These are phyloP conservation scores for Hassar affinis DNA, from an alignment of 2,113 vertebrate species.

Conservation along the genomic window DNA sequence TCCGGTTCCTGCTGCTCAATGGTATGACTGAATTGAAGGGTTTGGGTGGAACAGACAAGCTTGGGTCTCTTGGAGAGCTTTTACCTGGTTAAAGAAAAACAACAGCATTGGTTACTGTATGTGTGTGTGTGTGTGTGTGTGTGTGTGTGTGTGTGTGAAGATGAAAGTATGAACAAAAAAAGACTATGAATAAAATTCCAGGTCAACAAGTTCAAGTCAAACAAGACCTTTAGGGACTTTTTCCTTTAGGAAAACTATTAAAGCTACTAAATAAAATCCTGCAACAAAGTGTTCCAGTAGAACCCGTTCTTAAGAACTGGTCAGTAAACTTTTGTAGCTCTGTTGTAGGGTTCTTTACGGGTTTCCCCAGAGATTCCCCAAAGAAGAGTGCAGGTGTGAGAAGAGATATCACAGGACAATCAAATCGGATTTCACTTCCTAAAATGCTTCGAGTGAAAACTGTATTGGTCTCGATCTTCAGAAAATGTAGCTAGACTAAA, in stretches of 20 bases:
- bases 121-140: neutral
- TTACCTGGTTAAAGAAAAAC: conserved; percentile 69
- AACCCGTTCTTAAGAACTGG: neutral
- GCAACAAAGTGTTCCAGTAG: neutral
- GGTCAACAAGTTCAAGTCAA: neutral
- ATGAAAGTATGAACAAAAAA: neutral
- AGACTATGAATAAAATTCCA: neutral
- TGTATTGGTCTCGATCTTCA: neutral
- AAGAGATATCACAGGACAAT: neutral
- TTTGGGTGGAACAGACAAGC: conserved; percentile 52
- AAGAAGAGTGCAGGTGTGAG: neutral
- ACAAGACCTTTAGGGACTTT: no score
- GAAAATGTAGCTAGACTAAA: neutral
- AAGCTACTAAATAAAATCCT: neutral
- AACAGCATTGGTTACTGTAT: conserved; percentile 51
- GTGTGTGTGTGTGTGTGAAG: no score
- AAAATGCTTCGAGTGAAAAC: neutral
- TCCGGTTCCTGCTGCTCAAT: conserved; percentile 52
- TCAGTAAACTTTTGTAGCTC: no score
- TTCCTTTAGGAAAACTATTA: neutral
- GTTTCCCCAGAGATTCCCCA: neutral
- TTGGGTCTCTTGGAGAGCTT: conserved; percentile 52
- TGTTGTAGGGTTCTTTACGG: neutral
- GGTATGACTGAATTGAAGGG: conserved; percentile 49
- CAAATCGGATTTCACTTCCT: neutral